phyloP scores from a whole-genome alignment of 1,140 invertebrate genomes.

The Lordiphosa mommai region DNA sequence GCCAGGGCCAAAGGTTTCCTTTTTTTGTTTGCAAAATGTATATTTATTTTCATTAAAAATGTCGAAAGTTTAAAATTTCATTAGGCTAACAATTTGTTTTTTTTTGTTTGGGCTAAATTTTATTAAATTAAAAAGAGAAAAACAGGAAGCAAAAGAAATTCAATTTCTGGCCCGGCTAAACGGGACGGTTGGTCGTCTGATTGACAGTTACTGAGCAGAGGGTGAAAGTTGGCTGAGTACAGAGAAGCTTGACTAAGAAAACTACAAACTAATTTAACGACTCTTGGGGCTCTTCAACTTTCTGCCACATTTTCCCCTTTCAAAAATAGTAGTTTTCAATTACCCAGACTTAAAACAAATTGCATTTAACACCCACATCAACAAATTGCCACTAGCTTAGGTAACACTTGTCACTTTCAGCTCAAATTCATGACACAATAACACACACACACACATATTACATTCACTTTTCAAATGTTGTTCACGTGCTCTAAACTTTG shows the following conservation, averaged over 20 bases:
- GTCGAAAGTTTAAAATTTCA: slow-evolving; percentile 72
- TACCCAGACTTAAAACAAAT: no score
- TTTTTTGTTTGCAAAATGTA: slow-evolving; percentile 22
- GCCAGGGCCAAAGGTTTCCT: slow-evolving; percentile 13
- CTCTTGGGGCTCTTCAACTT: no score
- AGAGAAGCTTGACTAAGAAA: no score
- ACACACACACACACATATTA: not conserved
- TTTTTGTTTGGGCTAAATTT: slow-evolving; percentile 16
- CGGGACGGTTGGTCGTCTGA: slow-evolving; percentile 17
- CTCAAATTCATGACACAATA: slow-evolving; percentile 2
- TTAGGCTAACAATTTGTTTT: slow-evolving; percentile 42
- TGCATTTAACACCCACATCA: slow-evolving; percentile 33
- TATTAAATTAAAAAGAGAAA: slow-evolving; percentile 2
- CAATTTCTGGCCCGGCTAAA: slow-evolving; percentile 16
- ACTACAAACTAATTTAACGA: no score
- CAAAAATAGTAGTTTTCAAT: not conserved
- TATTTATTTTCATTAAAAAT: slow-evolving; percentile 74
- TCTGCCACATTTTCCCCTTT: no score
- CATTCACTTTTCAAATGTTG: slow-evolving; percentile 21
- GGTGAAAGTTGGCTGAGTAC: slow-evolving; percentile 25
- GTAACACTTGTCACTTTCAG: not conserved
- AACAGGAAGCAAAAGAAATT: slow-evolving; percentile 12
- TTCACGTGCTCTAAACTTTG: slow-evolving; percentile 34
- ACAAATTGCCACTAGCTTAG: slow-evolving; percentile 4
- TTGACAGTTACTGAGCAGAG: slow-evolving; percentile 26